Base-by-base conservation (phyloP, 2,113 vertebrate species). In the Telmatochromis bifrenatus region DNA sequence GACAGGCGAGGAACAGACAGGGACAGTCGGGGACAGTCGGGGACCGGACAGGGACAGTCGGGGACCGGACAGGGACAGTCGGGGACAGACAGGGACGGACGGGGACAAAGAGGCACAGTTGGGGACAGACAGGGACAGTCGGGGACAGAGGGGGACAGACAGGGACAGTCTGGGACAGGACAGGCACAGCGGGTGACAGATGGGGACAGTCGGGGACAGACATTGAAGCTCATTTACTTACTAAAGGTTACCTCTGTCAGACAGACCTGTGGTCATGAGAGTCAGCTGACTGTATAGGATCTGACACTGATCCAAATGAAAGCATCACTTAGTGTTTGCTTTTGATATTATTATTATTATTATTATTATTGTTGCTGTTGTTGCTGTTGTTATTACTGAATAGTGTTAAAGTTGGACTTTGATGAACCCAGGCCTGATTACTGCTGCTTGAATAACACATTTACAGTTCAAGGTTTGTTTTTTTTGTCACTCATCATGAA, bases 31-130 rank as follows among this genome's bases (percentile, higher is more conserved):
- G 21, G 21, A 21, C 21, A 2, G 21, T 2, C 2, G 21, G 21
- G 21, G 21, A 21, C 21, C 2, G 2, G 17, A 3, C 1, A 6
- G 42, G 10, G 5, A 13, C 39, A 3, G 21, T 21, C 21, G 21
- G 21, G 21, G 35, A 3, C 0, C 0, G 13, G 2, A 42, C 0
- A 0, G 19, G 0, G 8, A n/a, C 47, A 17, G 2, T 1, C 0
- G 0, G 14, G 12, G 42, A 15, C 42, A 7, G 9, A 2, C 21
- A 21, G 21, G 21, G 21, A 21, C 21, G 2, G 21, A 2, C 35
- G 1, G 13, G 6, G 3, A 45, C 28, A 2, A 6, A 6, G 0
- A 2, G 13, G 14, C 2, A 47, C 7, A 7, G 14, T 3, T 3
- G 23, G 23, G 23, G 26, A 26, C 26, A 4, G 21, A 2, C 21